Evolutionary conservation across 2,113 vertebrate species (phyloP), one percentile per base, ranked within the genome.

Genomic region (Holacanthus passer): DNA sequence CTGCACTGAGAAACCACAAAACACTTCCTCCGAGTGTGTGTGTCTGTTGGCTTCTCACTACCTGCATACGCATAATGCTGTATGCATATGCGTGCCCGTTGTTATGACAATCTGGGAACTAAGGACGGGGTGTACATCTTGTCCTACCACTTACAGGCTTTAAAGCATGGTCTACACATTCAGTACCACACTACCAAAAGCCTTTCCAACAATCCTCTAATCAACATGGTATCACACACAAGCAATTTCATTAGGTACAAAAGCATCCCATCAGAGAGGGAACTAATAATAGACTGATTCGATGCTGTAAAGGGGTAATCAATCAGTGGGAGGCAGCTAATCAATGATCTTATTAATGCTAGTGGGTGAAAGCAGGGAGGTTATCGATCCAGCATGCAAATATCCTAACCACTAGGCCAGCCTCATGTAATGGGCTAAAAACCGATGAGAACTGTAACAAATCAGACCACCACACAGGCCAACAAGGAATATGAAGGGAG

Each of bases 341-440:
- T 95, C 94, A 87, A 95, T 95, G 65, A 88, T 78, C 87, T 91
- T 94, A 88, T 93, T 93, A 93, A 94, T 93, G 89, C 83, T 89
- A 88, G 85, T 74, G 77, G 81, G 65, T 74, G 73, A 89, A 82
- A 84, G 83, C 70, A 82, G 82, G 82, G 82, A 90, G 85, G 68
- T 11, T 91, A 95, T 94, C 31, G 92, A 95, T 93, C 87, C 86
- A 76, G 80, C 84, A 92, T 91, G 88, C 92, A 91, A 93, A 92
- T 75, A 80, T 68, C 74, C 66, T 70, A 79, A 83, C 76, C 69
- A 73, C 88, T 41, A 29, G 35, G 76, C 78, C 47, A 50, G 75
- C 63, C 48, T 84, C 48, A 27, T 77, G 65, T 69, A 81, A 78
- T 47, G 52, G 53, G 37, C 43, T 78, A 16, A 20, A 90, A 77